Evolutionary conservation across 2,888 invertebrate species (phyloP).

Genomic region (Thymelicus sylvestris): DNA sequence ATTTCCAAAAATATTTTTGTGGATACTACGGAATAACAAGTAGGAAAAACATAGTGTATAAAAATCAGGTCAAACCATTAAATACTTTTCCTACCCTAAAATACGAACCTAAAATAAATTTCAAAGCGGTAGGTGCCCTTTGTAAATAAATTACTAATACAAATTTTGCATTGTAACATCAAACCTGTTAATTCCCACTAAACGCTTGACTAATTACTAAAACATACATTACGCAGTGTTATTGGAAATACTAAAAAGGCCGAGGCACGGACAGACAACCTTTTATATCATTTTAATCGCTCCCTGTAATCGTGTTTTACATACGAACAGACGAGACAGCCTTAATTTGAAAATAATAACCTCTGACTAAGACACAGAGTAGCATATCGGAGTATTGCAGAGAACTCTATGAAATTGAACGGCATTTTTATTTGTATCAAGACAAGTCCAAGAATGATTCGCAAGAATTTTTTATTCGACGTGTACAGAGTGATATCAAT

Average conservation of each 20-base stretch:
- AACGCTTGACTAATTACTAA: conserved; percentile 27
- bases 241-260: conserved; percentile 32
- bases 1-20: too few relatives aligned
- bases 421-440: too few relatives aligned
- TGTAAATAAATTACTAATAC: conserved; percentile 3
- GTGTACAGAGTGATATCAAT: too few relatives aligned
- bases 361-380: conserved; percentile 67
- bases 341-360: conserved; percentile 82
- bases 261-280: conserved; percentile 42
- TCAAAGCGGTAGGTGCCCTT: neutral
- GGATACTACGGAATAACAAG: too few relatives aligned
- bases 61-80: too few relatives aligned
- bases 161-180: neutral
- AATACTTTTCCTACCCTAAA: too few relatives aligned
- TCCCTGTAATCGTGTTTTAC: conserved; percentile 59
- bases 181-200: conserved; percentile 20
- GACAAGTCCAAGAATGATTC: too few relatives aligned
- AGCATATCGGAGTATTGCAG: conserved; percentile 40
- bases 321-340: conserved; percentile 69
- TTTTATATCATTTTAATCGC: conserved; percentile 63
- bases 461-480: too few relatives aligned
- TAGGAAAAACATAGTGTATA: too few relatives aligned
- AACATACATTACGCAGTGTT: conserved; percentile 15
- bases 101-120: neutral
- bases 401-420: neutral